Conservation (phyloP, 2,797 vertebrate genomes). For the Australoheros facetus region DNA sequence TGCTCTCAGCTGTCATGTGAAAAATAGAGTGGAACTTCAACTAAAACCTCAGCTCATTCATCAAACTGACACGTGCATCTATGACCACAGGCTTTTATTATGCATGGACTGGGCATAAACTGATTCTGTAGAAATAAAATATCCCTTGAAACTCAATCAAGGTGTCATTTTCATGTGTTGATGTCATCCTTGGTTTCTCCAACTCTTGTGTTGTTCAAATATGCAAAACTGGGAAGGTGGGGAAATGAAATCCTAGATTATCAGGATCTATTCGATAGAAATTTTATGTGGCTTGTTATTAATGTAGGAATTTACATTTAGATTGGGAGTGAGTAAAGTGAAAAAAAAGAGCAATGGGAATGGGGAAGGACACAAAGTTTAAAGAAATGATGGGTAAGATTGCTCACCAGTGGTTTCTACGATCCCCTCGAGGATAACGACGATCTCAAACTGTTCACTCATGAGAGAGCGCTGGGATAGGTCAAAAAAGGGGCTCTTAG, state of each 20-base stretch:
- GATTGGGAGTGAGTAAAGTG: constrained; percentile 6
- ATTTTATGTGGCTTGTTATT: constrained; percentile 21
- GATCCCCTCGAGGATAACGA: constrained; percentile 92
- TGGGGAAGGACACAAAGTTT: background rate
- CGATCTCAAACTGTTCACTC: constrained; percentile 91
- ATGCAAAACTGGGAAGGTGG: constrained; percentile 4
- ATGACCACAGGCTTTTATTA: constrained; percentile 66
- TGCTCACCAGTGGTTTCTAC: constrained; percentile 90
- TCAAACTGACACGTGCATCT: constrained; percentile 64
- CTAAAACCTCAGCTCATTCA: constrained; percentile 53
- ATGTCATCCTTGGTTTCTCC: constrained; percentile 17
- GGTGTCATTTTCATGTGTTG: constrained; percentile 30
- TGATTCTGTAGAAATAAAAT: constrained; percentile 62
- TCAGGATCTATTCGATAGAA: constrained; percentile 27
- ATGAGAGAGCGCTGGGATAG: constrained; percentile 88
- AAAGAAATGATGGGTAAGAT: background rate
- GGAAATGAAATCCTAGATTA: constrained; percentile 42
- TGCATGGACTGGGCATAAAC: constrained; percentile 65
- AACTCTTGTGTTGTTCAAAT: constrained; percentile 16
- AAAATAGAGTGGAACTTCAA: constrained; percentile 55
- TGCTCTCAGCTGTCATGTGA: constrained; percentile 41
- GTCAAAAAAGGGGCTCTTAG: constrained; percentile 90
- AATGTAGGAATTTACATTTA: constrained; percentile 52
- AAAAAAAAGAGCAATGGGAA: background rate
- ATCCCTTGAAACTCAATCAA: constrained; percentile 68